Percentiles rank a stretch among this genome's conserved stretches.
Conservation (phyloP, 2,888 invertebrate species). For the Tachina grossa region DNA sequence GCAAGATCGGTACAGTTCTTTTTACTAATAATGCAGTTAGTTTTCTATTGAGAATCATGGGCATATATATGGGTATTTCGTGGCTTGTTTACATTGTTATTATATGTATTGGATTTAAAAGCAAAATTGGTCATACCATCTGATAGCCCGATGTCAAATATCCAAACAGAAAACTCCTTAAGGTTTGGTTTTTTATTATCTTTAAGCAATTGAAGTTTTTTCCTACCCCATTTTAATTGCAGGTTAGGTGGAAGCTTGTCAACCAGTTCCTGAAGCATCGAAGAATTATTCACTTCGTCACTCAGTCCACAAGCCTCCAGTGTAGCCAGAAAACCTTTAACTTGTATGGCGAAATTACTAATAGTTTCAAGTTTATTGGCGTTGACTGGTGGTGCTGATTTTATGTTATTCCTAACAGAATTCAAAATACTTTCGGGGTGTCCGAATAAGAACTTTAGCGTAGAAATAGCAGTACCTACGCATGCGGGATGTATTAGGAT, state of each 20-base stretch:
- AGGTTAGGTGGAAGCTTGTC: conserved; percentile 2
- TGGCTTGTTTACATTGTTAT: background rate
- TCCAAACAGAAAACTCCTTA: conserved; percentile 25
- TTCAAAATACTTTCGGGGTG: conserved; percentile 28
- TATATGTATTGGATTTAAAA: conserved; percentile 1
- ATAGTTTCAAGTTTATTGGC: conserved; percentile 40
- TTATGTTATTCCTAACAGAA: conserved; percentile 42
- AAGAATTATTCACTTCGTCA: conserved; percentile 49
- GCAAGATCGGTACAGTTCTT: conserved; percentile 11
- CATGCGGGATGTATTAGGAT: conserved; percentile 56
- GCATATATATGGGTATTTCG: conserved; percentile 12
- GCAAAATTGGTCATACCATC: conserved; percentile 26
- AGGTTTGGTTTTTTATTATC: background rate
- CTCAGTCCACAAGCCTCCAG: conserved; percentile 44
- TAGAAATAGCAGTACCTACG: conserved; percentile 41
- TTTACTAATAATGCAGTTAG: conserved; percentile 15
- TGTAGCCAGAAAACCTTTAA: too few species aligned
- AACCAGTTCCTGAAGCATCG: conserved; percentile 44
- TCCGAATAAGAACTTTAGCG: conserved; percentile 28
- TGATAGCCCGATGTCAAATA: conserved; percentile 39
- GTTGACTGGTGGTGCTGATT: conserved; percentile 35
- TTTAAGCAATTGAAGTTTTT: too few species aligned
- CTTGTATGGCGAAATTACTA: conserved; percentile 48
- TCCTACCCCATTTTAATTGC: conserved; percentile 24
- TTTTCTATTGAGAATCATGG: background rate